Evolutionary conservation across 2,797 vertebrate species (phyloP), one percentile per base, ranked within the genome.

Genomic region (Typhlichthys subterraneus): DNA sequence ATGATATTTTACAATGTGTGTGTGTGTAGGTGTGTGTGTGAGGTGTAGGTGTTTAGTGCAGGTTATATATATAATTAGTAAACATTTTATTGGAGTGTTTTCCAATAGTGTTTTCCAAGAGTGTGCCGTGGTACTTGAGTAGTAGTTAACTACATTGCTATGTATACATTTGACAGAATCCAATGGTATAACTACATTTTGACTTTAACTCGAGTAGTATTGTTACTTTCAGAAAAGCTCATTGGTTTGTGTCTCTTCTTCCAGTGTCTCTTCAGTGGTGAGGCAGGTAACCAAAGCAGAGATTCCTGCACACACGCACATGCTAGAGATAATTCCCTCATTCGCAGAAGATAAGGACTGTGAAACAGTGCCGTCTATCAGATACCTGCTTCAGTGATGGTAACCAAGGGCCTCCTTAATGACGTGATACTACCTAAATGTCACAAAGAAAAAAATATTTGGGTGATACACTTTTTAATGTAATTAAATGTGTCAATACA

Each of bases 251-350:
- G 45, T 33, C 53, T 31, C 4, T 76, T 53, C 71, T 54, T 57
- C 14, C 81, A 97, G 96, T 42, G 90, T 98, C 77, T 95, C 88
- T 1, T 85, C 93, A 1, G 46, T 89, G 77, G 88, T 91, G 71
- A 61, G 29, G 50, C 70, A 1, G 42, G 87, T 80, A 57, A 90
- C 88, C 31, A 87, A 60, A 70, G 47, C 1, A 0, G 60, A 80
- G 5, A 81, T 89, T 46, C 82, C 91, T 17, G 64, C 61, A 0
- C 62, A 78, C 51, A 81, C 59, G 69, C 80, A 50, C 68, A 79
- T 92, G 69, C 84, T 98, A 82, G 92, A 92, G 71, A 56, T 94
- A 45, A 2, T 73, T 3, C 83, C 91, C 0, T 83, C 89, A 0
- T 91, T 97, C 63, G 60, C 58, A 5, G 93, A 95, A 60, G 93